Conservation (phyloP, 2,888 invertebrate genomes). For the Drosophila birchii region DNA sequence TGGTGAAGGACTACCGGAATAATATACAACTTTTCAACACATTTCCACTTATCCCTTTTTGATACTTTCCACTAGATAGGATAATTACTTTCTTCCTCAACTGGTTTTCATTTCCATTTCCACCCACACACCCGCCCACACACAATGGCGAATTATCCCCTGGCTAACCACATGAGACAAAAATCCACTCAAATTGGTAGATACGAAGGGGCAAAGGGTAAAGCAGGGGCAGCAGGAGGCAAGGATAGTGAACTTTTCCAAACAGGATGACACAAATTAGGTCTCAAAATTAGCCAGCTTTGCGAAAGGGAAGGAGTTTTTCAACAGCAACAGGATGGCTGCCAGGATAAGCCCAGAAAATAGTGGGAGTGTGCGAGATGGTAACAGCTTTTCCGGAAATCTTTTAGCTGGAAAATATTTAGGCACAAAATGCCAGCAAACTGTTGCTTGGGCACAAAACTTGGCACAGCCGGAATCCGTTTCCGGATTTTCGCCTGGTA, state of each 20-base stretch:
- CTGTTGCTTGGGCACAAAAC: conserved; percentile 65
- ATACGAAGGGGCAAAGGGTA: background rate
- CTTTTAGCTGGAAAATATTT: conserved; percentile 73
- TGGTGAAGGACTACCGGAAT: conserved; percentile 2
- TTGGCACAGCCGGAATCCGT: conserved; percentile 59
- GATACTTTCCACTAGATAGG: conserved; percentile 16
- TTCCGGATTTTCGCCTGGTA: conserved; percentile 33
- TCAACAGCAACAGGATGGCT: conserved; percentile 19
- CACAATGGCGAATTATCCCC: conserved; percentile 25
- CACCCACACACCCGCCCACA: conserved; percentile 3
- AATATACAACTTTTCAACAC: conserved; percentile 5
- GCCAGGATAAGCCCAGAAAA: conserved; percentile 14
- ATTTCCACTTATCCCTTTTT: conserved; percentile 7
- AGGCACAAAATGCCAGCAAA: conserved; percentile 60
- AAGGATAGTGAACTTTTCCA: conserved; percentile 56
- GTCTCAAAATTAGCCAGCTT: conserved; percentile 70
- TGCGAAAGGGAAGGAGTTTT: conserved; percentile 27
- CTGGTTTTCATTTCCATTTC: conserved; percentile 21
- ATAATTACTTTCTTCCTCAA: conserved; percentile 33
- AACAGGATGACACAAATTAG: conserved; percentile 76
- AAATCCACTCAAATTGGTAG: conserved; percentile 28
- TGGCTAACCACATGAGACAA: conserved; percentile 29
- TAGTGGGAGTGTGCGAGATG: background rate
- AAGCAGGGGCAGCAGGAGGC: background rate
- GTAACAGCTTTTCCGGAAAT: conserved; percentile 64